Base-by-base conservation (phyloP, 1,140 invertebrate species). In the Drosophila melanica region DNA sequence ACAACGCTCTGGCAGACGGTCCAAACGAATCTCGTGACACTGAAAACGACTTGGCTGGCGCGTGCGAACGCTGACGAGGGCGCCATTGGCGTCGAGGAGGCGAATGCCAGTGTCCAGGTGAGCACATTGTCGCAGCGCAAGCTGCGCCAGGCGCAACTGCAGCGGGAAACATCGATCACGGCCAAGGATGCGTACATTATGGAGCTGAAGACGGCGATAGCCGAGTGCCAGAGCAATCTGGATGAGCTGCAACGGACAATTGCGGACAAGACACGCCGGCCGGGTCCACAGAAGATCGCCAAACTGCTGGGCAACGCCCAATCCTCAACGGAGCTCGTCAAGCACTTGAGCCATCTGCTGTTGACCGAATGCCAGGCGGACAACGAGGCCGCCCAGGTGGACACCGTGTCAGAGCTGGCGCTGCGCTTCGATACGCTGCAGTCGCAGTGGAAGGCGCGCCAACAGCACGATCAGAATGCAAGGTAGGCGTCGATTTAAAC, bases 111-210 rank as follows among this genome's bases (percentile, higher is more conserved):
- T 1, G 94, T 96, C 8, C 96, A 97, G 93, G 96, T 97, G 0
- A 94, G 96, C 72, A 97, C 96, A 1, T 79, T 96, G 16, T 94
- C 94, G 0, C 91, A 93, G 10, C 90, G 92, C 58, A 90, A 90
- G 53, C 62, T 77, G 8, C 80, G 82, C 0, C 90, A 91, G 57
- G 82, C 90, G 27, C 79, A 81, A 9, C 77, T 93, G 63, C 92
- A 92, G 67, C 92, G 93, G 27, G 92, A 95, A 60, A 93, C 93
- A 6, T 94, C 93, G 23, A 94, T 97, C 53, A 96, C 96, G 18
- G 95, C 96, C 1, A 95, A 95, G 87, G 96, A 97, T 89, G 96
- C 96, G 1, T 97, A 96, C 79, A 91, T 95, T 23, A 94, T 94
- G 65, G 96, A 97, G 90, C 87, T 97, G 10, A 92, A 94, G 14